Conservation (phyloP, 2,888 invertebrate genomes). For the Nomada hirtipes region DNA sequence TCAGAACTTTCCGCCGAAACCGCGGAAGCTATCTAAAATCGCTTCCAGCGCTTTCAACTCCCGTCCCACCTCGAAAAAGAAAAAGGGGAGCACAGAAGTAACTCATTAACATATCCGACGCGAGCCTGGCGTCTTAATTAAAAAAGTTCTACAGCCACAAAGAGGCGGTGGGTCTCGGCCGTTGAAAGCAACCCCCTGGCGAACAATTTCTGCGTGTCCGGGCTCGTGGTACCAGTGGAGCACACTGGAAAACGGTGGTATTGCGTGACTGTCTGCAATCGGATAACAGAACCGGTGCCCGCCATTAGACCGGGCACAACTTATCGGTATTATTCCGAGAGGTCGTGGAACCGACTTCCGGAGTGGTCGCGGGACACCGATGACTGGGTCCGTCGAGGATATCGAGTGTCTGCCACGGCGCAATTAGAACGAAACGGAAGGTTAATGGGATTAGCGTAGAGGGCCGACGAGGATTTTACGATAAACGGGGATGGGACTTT, state of each 20-base stretch:
- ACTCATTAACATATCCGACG: neutral
- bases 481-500: constrained; percentile 11
- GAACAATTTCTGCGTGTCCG: constrained; percentile 41
- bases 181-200: constrained; percentile 29
- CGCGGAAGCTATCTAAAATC: neutral
- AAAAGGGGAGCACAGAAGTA: neutral
- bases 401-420: constrained; percentile 65
- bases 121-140: constrained; percentile 45
- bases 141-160: constrained; percentile 46
- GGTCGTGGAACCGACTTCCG: constrained; percentile 61
- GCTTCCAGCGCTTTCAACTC: neutral
- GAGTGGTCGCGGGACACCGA: constrained; percentile 39
- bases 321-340: constrained; percentile 59
- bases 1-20: too few species aligned
- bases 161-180: neutral
- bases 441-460: constrained; percentile 75
- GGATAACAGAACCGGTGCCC: constrained; percentile 55
- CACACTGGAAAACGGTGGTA: constrained; percentile 57
- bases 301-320: constrained; percentile 60
- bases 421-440: constrained; percentile 74
- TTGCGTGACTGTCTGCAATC: constrained; percentile 68
- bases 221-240: constrained; percentile 16
- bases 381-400: constrained; percentile 32
- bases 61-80: neutral
- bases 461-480: constrained; percentile 43